Conservation (phyloP, 1,140 invertebrate species). For the Drosophila nannoptera region DNA sequence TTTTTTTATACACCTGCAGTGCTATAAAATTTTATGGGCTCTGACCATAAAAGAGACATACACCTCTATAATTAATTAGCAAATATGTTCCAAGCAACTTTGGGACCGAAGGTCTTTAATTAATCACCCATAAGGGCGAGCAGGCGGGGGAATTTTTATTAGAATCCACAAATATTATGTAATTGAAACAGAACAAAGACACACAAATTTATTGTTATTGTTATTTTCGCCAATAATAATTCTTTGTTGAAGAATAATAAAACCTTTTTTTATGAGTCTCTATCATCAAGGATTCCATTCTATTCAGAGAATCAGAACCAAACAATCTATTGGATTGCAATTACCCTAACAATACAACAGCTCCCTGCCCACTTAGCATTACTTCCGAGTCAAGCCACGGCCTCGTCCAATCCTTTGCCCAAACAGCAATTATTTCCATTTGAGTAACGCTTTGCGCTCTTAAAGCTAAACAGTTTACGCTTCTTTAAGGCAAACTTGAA, state of each 20-base stretch:
- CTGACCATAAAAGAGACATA: constrained; percentile 50
- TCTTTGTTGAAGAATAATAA: neutral
- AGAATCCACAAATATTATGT: neutral
- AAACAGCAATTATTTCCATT: constrained; percentile 43
- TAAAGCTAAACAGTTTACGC: constrained; percentile 56
- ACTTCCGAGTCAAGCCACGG: constrained; percentile 23
- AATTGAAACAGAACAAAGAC: neutral
- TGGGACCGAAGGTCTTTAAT: constrained; percentile 33
- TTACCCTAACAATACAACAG: neutral
- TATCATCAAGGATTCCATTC: neutral
- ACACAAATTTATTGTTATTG: constrained; percentile 3
- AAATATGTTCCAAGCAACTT: constrained; percentile 44
- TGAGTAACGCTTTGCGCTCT: constrained; percentile 30
- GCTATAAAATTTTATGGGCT: constrained; percentile 54
- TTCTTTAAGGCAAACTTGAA: constrained; percentile 41
- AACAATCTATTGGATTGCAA: constrained; percentile 6
- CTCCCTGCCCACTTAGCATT: constrained; percentile 8
- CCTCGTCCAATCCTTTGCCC: neutral
- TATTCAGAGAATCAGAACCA: neutral
- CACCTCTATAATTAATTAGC: constrained; percentile 43
- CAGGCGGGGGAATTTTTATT: neutral
- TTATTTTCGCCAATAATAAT: neutral
- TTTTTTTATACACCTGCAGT: constrained; percentile 32
- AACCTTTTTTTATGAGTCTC: neutral
- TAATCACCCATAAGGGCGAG: constrained; percentile 5